These are phyloP conservation scores for Dascyllus trimaculatus DNA, from an alignment of 2,113 vertebrate species.

Conservation along the genomic window DNA sequence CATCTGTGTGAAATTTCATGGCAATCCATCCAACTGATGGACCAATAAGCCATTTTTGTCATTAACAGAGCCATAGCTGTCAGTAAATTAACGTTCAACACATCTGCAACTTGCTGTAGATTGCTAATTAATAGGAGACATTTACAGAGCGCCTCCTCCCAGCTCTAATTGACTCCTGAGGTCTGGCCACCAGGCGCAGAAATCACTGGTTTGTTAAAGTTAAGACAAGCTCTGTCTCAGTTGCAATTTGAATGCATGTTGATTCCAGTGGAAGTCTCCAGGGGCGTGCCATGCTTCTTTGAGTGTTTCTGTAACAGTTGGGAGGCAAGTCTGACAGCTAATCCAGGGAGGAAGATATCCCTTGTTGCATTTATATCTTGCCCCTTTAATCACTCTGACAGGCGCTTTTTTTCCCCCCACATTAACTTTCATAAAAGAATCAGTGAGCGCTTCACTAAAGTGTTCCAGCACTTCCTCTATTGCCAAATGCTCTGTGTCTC, in stretches of 20 bases:
- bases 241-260: constrained; percentile 22
- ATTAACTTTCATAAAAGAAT: constrained; percentile 32
- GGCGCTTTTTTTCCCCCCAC: constrained; percentile 20
- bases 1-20: too few relatives aligned
- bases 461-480: constrained; percentile 5
- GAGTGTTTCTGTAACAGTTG: constrained; percentile 45
- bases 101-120: not conserved
- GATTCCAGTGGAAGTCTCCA: constrained; percentile 46
- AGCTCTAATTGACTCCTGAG: constrained; percentile 28
- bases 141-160: constrained; percentile 19
- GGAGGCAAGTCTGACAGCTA: constrained; percentile 59
- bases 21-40: too few relatives aligned
- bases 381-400: constrained; percentile 52
- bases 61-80: too few relatives aligned
- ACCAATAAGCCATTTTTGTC: too few relatives aligned
- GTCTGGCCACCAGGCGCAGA: constrained; percentile 23
- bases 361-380: constrained; percentile 31
- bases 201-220: constrained; percentile 55
- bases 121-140: constrained; percentile 23
- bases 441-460: not conserved
- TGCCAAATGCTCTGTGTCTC: constrained; percentile 2
- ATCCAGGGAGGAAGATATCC: constrained; percentile 41
- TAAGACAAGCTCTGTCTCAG: constrained; percentile 43
- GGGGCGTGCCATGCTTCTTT: constrained; percentile 24
- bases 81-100: not conserved